These are phyloP conservation scores for Oreamnos americanus DNA, from an alignment of 2,113 vertebrate species.

Conservation along the genomic window DNA sequence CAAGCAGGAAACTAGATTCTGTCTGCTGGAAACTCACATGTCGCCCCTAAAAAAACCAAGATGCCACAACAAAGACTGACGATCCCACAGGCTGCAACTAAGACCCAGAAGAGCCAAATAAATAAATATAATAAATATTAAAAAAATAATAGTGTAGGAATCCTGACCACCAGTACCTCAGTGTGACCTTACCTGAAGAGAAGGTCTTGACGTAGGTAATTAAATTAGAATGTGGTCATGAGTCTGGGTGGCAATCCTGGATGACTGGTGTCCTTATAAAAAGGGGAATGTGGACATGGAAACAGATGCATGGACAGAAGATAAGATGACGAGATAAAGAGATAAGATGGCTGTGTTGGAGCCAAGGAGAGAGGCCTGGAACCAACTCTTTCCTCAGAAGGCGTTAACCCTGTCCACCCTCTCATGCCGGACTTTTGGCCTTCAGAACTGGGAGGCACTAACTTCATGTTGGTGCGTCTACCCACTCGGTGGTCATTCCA, in stretches of 20 bases:
- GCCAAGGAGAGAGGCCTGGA: background rate
- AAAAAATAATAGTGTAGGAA: background rate
- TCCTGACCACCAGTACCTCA: background rate
- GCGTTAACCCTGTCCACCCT: rapidly evolving
- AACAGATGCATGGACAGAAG: background rate
- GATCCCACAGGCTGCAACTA: background rate
- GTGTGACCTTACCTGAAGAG: background rate
- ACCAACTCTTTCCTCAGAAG: background rate
- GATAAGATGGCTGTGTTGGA: rapidly evolving
- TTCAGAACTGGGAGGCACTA: rapidly evolving
- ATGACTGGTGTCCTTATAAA: background rate
- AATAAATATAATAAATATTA: background rate
- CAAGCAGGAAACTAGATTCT: background rate
- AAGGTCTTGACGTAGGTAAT: background rate
- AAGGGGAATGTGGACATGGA: background rate
- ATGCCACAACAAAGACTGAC: background rate
- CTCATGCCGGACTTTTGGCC: rapidly evolving
- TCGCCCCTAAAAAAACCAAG: background rate
- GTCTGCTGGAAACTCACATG: background rate
- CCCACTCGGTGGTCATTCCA: rapidly evolving
- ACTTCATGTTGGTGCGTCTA: rapidly evolving
- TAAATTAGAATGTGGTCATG: background rate
- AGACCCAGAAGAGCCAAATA: background rate
- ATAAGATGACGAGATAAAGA: rapidly evolving
- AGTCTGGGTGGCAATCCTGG: too few relatives aligned